A percentile compares a stretch with the other conserved stretches of the same genome.
phyloP scores from a whole-genome alignment of 2,113 vertebrate genomes.

The Amphiprion ocellaris region DNA sequence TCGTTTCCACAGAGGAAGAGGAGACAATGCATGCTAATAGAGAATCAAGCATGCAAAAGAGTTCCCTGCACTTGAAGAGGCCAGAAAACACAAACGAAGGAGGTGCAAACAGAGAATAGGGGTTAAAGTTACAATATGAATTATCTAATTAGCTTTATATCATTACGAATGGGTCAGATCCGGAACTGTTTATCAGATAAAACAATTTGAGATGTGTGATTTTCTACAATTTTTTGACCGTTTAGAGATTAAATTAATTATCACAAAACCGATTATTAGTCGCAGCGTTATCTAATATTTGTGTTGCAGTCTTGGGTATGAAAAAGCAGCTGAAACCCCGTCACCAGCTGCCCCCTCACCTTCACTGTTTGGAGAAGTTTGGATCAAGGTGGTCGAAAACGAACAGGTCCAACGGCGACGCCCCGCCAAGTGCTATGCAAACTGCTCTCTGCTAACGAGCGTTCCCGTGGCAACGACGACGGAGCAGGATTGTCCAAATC shows the following conservation, averaged over 20 bases:
- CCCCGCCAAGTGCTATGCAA: constrained; percentile 50
- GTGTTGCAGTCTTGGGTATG: not conserved
- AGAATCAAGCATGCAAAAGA: too few species aligned
- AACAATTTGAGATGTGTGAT: not conserved
- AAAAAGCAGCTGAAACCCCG: not conserved
- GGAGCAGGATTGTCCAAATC: constrained; percentile 53
- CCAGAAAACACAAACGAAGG: too few species aligned
- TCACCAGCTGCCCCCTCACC: constrained; percentile 2
- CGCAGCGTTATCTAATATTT: not conserved
- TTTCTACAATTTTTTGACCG: not conserved
- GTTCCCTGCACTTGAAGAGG: too few species aligned
- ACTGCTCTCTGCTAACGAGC: constrained; percentile 68
- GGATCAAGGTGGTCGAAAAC: constrained; percentile 48
- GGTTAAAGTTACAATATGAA: too few species aligned
- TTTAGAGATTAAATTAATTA: not conserved
- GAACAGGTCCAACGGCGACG: constrained; percentile 45
- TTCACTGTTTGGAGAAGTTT: constrained; percentile 37
- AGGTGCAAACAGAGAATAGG: too few species aligned
- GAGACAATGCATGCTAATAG: too few species aligned
- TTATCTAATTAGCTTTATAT: too few species aligned
- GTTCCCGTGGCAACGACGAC: constrained; percentile 65
- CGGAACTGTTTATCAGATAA: not conserved
- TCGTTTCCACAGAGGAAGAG: not conserved
- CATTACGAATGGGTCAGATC: not conserved
- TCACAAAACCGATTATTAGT: not conserved